These are phyloP conservation scores for Rhopalosiphum maidis DNA, from an alignment of 1,140 invertebrate species.

Conservation along the genomic window DNA sequence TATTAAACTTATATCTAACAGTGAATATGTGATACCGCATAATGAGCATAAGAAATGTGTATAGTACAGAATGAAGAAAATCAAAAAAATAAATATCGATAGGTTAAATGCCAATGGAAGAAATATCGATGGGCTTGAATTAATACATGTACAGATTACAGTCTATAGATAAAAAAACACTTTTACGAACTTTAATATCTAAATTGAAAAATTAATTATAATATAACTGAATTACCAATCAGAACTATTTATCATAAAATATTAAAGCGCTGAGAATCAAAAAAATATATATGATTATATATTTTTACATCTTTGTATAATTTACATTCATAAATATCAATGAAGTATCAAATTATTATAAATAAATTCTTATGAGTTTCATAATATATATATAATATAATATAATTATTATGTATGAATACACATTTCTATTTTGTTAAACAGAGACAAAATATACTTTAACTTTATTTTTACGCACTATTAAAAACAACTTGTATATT, in stretches of 20 bases:
- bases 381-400: neutral
- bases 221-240: neutral
- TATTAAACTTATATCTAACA: too few species aligned
- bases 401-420: neutral
- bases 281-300: neutral
- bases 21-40: too few species aligned
- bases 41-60: too few species aligned
- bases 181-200: neutral
- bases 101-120: too few species aligned
- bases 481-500: neutral
- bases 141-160: too few species aligned
- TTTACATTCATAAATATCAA: neutral
- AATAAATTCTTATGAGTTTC: neutral
- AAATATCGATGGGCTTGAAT: too few species aligned
- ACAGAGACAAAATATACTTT: neutral
- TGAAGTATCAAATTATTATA: neutral
- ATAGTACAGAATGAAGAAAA: too few species aligned
- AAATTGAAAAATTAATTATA: neutral
- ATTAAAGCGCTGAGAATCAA: neutral
- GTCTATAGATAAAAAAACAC: neutral
- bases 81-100: too few species aligned
- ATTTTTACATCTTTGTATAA: neutral
- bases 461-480: neutral
- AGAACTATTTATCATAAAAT: neutral
- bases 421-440: neutral